Conservation (phyloP, 2,113 vertebrate genomes). For the Heterocephalus glaber region DNA sequence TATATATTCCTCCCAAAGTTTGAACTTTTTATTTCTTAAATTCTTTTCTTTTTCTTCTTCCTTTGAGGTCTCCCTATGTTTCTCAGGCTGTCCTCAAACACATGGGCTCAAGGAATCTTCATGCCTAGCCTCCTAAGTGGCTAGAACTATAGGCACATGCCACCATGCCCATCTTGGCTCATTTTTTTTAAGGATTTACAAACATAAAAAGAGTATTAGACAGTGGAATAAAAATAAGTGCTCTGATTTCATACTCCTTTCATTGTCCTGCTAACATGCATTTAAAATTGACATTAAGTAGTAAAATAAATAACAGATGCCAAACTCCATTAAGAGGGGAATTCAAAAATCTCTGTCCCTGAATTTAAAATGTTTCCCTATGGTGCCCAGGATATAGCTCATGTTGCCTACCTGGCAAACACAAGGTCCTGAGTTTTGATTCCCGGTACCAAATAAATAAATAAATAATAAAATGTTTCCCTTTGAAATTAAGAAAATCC, state of each 20-base stretch:
- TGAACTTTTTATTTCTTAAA: background rate
- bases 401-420: no score
- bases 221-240: constrained; percentile 22
- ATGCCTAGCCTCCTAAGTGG: background rate
- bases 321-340: background rate
- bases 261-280: background rate
- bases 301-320: constrained; percentile 35
- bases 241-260: background rate
- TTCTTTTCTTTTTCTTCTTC: background rate
- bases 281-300: constrained; percentile 16
- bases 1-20: constrained; percentile 23
- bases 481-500: constrained; percentile 18
- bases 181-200: background rate
- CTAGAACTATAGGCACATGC: background rate
- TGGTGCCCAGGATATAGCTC: no score
- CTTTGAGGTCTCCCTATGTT: background rate
- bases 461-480: background rate
- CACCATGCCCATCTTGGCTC: background rate
- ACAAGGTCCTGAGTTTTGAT: no score
- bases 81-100: background rate
- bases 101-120: background rate
- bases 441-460: no score
- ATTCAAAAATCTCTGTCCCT: constrained; percentile 23
- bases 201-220: background rate
- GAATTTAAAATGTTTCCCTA: background rate